phyloP scores from a whole-genome alignment of 2,113 vertebrate species.

The Ailurus styani region DNA sequence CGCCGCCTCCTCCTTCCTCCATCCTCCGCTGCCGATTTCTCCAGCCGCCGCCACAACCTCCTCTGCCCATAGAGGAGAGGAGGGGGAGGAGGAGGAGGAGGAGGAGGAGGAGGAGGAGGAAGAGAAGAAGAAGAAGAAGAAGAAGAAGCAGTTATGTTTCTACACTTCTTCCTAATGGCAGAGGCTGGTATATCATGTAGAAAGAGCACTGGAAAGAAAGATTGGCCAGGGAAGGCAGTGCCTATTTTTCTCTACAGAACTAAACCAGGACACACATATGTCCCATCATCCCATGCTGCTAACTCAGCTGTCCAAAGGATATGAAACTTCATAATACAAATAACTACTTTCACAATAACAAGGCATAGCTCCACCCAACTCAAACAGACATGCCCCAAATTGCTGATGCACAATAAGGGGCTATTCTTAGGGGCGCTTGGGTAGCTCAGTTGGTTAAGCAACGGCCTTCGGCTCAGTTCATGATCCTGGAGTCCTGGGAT shows the following conservation, averaged over 20 bases:
- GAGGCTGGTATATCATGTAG: not conserved
- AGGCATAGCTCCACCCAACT: not conserved
- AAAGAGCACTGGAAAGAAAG: not conserved
- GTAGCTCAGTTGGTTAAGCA: too few species aligned
- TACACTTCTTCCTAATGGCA: not conserved
- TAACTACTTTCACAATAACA: not conserved
- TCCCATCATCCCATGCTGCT: not conserved
- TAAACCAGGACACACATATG: not conserved
- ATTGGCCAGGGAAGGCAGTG: not conserved
- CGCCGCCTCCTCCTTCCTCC: conserved; percentile 75
- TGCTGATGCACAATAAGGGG: not conserved
- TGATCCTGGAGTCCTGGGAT: too few species aligned
- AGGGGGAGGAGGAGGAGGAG: conserved; percentile 54
- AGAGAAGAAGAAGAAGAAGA: too few species aligned
- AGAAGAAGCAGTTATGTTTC: too few species aligned
- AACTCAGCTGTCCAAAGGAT: not conserved
- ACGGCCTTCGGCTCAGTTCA: too few species aligned
- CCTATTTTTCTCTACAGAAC: not conserved
- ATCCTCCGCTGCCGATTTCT: conserved; percentile 60
- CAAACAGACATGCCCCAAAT: not conserved
- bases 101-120: too few species aligned
- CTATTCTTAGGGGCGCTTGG: too few species aligned
- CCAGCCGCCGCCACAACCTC: conserved; percentile 55
- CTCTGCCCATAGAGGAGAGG: conserved; percentile 24
- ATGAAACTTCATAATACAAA: not conserved